These are phyloP conservation scores for Papilio elwesi DNA, from an alignment of 2,888 invertebrate genomes.

Conservation along the genomic window DNA sequence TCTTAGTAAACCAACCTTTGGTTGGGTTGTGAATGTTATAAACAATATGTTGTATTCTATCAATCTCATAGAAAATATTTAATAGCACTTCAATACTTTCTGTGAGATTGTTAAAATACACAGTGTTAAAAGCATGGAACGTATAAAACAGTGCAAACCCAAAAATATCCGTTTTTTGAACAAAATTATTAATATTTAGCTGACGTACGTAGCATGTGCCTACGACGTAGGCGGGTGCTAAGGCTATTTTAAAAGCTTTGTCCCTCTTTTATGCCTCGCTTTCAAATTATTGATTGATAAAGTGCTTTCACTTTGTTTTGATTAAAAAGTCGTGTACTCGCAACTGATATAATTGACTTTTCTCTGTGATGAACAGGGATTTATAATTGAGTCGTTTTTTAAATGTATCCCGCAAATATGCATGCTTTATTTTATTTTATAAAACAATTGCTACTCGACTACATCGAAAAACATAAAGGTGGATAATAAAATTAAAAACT, in stretches of 20 bases:
- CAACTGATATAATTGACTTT: constrained; percentile 12
- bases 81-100: no score
- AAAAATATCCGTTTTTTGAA: no score
- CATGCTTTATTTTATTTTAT: neutral
- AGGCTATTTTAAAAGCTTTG: constrained; percentile 1
- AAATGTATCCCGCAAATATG: neutral
- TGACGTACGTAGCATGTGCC: neutral
- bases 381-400: constrained; percentile 9
- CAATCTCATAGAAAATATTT: no score
- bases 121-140: no score
- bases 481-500: neutral
- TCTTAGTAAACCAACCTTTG: no score
- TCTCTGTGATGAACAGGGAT: neutral
- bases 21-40: no score
- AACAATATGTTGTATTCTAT: no score
- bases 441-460: neutral
- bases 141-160: no score
- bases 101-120: no score
- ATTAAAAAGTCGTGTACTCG: constrained; percentile 1
- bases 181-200: neutral
- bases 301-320: constrained; percentile 12
- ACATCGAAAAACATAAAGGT: neutral
- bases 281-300: constrained; percentile 11
- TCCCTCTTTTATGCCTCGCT: neutral
- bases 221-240: constrained; percentile 10